Conservation (phyloP, 2,888 invertebrate genomes). For the Spicauda simplicius region DNA sequence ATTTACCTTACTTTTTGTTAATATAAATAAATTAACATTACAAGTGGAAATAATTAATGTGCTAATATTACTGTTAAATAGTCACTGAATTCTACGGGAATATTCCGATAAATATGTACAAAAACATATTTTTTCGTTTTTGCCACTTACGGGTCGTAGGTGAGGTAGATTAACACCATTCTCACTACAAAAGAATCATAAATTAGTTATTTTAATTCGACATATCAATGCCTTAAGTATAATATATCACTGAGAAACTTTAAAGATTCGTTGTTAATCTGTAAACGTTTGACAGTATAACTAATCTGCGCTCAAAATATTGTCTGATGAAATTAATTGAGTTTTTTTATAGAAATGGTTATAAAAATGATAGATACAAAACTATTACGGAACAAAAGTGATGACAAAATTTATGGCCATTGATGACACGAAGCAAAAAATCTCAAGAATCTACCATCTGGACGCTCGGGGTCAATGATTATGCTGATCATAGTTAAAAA, state of each 20-base stretch:
- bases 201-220: constrained; percentile 26
- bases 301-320: constrained; percentile 22
- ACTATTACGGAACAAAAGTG: constrained; percentile 30
- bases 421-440: background rate
- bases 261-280: constrained; percentile 18
- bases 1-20: background rate
- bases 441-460: background rate
- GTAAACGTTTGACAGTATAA: constrained; percentile 21
- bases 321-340: constrained; percentile 28
- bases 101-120: background rate
- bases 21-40: constrained; percentile 4
- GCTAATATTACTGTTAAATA: no score
- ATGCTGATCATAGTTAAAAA: background rate
- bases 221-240: constrained; percentile 13
- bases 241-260: constrained; percentile 15
- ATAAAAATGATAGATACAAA: constrained; percentile 29
- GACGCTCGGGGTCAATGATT: constrained; percentile 25
- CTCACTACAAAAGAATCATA: constrained; percentile 23
- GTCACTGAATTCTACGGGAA: background rate
- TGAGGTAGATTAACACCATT: constrained; percentile 13
- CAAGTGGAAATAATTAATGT: background rate
- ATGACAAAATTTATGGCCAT: constrained; percentile 28
- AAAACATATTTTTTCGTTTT: constrained; percentile 4
- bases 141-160: constrained; percentile 4
- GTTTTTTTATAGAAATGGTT: constrained; percentile 19